Evolutionary conservation across 2,888 invertebrate species (phyloP).

Genomic region (Sphecodes monilicornis): DNA sequence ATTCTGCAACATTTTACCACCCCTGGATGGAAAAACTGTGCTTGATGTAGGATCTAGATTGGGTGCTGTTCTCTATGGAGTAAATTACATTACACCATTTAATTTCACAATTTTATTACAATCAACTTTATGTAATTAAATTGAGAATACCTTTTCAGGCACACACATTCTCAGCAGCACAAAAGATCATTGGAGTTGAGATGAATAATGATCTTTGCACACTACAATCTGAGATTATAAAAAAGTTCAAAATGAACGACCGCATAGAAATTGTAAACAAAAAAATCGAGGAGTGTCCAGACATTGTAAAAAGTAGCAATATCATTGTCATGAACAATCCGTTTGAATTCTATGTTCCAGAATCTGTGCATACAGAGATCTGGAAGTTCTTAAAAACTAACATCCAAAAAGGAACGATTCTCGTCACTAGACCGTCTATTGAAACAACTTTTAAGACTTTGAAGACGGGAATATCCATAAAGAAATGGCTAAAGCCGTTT

Average conservation of each 20-base stretch:
- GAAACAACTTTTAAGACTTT: slow-evolving; percentile 85
- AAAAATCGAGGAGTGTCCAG: slow-evolving; percentile 86
- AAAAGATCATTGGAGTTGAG: slow-evolving; percentile 89
- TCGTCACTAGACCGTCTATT: slow-evolving; percentile 87
- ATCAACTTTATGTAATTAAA: not conserved
- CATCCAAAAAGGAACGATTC: slow-evolving; percentile 86
- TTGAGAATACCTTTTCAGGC: slow-evolving; percentile 84
- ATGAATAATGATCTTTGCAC: slow-evolving; percentile 88
- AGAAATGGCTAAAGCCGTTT: slow-evolving; percentile 83
- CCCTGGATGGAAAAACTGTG: slow-evolving; percentile 86
- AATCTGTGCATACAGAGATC: slow-evolving; percentile 86
- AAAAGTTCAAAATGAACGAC: slow-evolving; percentile 86
- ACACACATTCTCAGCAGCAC: slow-evolving; percentile 86
- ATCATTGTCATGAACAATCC: slow-evolving; percentile 89
- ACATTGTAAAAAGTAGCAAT: slow-evolving; percentile 86
- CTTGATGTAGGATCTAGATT: slow-evolving; percentile 90
- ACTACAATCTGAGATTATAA: slow-evolving; percentile 87
- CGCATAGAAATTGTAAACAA: slow-evolving; percentile 86
- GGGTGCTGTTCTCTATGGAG: slow-evolving; percentile 89
- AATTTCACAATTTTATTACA: not conserved
- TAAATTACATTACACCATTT: slow-evolving; percentile 80
- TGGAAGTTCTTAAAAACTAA: slow-evolving; percentile 87
- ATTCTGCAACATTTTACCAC: slow-evolving; percentile 88
- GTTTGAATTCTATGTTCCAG: slow-evolving; percentile 89
- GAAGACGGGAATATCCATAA: slow-evolving; percentile 85